Conservation (phyloP, 2,113 vertebrate species). For the Urocynchramus pylzowi region DNA sequence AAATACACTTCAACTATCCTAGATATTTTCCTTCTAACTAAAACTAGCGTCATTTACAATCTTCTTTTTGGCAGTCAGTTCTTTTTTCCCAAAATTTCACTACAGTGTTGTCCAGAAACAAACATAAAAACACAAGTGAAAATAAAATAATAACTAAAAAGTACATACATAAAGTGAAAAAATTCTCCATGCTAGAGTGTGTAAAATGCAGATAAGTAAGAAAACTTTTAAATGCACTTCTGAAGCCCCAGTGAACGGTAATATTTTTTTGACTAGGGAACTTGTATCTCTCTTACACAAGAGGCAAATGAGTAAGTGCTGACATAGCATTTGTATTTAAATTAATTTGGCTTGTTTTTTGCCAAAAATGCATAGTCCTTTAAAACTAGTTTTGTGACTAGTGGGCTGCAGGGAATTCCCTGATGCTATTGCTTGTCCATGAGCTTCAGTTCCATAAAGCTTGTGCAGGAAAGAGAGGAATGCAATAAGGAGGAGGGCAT, state of each 20-base stretch:
- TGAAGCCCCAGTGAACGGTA: background rate
- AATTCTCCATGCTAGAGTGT: background rate
- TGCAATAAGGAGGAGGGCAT: background rate
- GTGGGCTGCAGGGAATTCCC: background rate
- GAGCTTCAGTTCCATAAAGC: background rate
- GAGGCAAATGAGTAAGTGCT: background rate
- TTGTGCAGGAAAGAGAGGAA: background rate
- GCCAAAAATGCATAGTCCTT: background rate
- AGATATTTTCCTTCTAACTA: background rate
- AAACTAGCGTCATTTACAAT: background rate
- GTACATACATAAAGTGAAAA: background rate
- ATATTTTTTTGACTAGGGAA: background rate
- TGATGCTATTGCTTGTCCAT: background rate
- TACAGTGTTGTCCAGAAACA: background rate
- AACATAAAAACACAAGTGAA: background rate
- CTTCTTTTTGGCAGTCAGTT: background rate
- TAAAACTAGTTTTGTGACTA: background rate
- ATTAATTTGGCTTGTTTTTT: background rate
- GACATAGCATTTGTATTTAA: background rate
- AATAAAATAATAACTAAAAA: background rate
- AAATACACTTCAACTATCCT: background rate
- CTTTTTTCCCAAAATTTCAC: background rate
- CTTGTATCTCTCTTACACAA: background rate
- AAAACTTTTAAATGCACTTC: background rate
- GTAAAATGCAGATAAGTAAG: background rate